Conservation (phyloP, 2,113 vertebrate genomes). For the Phodopus roborovskii region DNA sequence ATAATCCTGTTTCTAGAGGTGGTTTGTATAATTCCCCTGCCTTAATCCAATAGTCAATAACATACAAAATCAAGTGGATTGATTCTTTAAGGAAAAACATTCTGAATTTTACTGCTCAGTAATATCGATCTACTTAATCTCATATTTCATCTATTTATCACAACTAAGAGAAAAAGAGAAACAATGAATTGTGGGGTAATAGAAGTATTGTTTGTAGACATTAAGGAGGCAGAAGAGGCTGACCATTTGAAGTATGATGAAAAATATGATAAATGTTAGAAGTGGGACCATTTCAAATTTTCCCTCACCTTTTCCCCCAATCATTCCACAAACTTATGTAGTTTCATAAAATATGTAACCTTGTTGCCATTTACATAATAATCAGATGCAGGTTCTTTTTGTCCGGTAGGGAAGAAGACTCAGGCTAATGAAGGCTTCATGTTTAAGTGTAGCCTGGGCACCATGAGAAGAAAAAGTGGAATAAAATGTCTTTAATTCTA, state of each 20-base stretch:
- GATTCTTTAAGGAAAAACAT: constrained; percentile 26
- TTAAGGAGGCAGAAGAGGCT: neutral
- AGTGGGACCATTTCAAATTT: neutral
- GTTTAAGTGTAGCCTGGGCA: neutral
- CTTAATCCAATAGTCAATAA: neutral
- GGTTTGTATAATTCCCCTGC: too few relatives aligned
- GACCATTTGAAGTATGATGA: neutral
- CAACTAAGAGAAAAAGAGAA: neutral
- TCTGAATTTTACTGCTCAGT: neutral
- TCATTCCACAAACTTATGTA: neutral
- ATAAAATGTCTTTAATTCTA: neutral
- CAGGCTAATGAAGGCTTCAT: neutral
- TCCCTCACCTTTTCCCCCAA: too few relatives aligned
- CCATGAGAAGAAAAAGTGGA: neutral
- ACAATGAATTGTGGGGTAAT: neutral
- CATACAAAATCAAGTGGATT: neutral
- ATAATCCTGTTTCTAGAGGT: too few relatives aligned
- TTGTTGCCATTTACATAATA: neutral
- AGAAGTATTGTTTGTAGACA: neutral
- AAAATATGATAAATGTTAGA: neutral
- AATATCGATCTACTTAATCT: neutral
- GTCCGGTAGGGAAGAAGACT: neutral
- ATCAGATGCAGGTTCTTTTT: neutral
- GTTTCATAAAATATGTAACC: neutral
- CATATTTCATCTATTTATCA: neutral